phyloP scores from a whole-genome alignment of 2,113 vertebrate genomes.

The Geococcyx californianus region DNA sequence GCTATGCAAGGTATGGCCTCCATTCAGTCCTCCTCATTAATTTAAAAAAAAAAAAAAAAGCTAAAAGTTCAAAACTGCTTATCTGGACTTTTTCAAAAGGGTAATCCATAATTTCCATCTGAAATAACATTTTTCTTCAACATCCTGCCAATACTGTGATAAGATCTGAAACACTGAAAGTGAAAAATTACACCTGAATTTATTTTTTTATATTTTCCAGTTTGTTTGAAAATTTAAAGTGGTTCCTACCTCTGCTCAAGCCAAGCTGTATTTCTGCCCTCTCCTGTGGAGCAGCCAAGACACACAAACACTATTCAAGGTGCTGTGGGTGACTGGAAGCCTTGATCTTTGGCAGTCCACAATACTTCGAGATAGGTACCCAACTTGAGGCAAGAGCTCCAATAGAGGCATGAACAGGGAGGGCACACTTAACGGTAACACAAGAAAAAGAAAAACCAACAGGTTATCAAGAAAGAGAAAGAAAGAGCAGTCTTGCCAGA shows the following conservation, averaged over 20 bases:
- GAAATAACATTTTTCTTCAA: background rate
- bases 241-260: background rate
- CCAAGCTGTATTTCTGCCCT: background rate
- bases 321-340: background rate
- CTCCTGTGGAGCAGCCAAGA: background rate
- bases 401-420: background rate
- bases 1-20: background rate
- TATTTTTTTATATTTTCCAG: background rate
- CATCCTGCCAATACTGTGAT: background rate
- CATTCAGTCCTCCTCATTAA: background rate
- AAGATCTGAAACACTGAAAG: background rate
- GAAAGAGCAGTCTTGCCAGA: background rate
- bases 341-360: background rate
- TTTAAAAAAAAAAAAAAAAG: background rate
- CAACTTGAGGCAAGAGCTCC: background rate
- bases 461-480: background rate
- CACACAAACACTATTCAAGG: background rate
- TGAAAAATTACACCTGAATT: background rate
- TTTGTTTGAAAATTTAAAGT: background rate
- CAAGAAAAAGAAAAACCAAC: background rate
- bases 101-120: background rate
- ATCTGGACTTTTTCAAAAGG: background rate
- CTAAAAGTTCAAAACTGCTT: background rate
- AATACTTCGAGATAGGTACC: background rate
- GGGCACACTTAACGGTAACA: background rate